Evolutionary conservation across 2,888 invertebrate species (phyloP).

Genomic region (Philaethria dido): DNA sequence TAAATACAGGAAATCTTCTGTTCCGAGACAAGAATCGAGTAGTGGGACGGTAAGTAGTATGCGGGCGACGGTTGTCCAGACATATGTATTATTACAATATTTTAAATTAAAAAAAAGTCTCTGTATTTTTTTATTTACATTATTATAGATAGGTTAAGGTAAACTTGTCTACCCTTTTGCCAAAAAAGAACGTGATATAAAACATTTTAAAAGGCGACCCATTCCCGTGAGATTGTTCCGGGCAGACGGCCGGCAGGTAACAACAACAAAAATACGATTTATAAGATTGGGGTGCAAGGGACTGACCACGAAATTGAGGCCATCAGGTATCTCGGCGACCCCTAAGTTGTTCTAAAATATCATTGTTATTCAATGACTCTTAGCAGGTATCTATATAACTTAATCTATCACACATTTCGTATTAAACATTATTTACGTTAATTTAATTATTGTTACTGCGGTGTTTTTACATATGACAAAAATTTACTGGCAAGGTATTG

Average conservation of each 20-base stretch:
- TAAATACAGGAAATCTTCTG: constrained; percentile 36
- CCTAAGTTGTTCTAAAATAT: constrained; percentile 56
- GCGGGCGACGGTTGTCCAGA: constrained; percentile 28
- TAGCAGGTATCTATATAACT: constrained; percentile 15
- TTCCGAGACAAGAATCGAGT: constrained; percentile 32
- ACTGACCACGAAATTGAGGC: constrained; percentile 60
- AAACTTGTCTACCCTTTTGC: constrained; percentile 46
- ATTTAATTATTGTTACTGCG: not conserved
- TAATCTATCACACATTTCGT: not conserved
- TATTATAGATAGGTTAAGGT: constrained; percentile 21
- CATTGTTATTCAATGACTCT: constrained; percentile 2
- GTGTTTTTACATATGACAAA: constrained; percentile 16
- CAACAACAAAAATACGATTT: constrained; percentile 58
- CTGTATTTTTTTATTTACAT: not conserved
- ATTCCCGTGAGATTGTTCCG: constrained; percentile 76
- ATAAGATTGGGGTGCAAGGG: constrained; percentile 63
- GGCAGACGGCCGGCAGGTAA: constrained; percentile 65
- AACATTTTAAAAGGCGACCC: constrained; percentile 47
- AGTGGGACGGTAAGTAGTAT: constrained; percentile 26
- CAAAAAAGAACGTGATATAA: constrained; percentile 38
- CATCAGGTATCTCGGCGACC: constrained; percentile 65
- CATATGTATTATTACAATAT: not conserved
- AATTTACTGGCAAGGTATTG: constrained; percentile 35
- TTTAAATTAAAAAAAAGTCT: not conserved
- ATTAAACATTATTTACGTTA: not conserved